phyloP scores from a whole-genome alignment of 2,113 vertebrate species.

The Anhinga anhinga region DNA sequence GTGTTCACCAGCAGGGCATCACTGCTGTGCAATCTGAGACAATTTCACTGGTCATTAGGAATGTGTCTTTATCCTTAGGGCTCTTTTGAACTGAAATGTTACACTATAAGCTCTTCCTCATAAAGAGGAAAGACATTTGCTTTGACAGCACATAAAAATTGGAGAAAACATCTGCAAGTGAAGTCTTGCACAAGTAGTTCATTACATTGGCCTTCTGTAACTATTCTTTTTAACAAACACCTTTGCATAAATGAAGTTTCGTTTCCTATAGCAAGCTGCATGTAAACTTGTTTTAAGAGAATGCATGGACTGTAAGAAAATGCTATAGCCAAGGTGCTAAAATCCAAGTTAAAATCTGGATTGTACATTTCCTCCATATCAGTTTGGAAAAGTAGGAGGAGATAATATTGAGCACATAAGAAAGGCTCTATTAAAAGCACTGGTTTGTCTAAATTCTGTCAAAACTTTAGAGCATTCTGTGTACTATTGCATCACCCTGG shows the following conservation, averaged over 20 bases:
- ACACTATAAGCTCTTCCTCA: background rate
- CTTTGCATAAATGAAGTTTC: background rate
- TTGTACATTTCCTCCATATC: background rate
- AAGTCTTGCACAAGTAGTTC: background rate
- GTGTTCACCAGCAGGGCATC: background rate
- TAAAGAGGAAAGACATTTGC: background rate
- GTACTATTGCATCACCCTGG: rapidly evolving
- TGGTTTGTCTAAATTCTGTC: background rate
- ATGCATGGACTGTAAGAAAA: background rate
- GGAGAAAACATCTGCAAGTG: background rate
- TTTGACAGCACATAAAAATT: background rate
- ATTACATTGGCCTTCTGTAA: background rate
- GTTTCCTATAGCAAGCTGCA: background rate
- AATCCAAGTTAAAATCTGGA: background rate
- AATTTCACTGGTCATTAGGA: background rate
- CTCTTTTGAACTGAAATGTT: background rate
- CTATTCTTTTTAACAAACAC: background rate
- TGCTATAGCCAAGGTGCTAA: background rate
- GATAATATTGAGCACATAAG: background rate
- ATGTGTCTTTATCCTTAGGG: background rate
- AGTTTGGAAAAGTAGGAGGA: background rate
- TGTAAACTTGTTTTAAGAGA: background rate
- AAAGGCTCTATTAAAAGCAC: background rate
- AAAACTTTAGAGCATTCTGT: background rate
- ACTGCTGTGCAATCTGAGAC: background rate